Conservation (phyloP, 1,140 invertebrate genomes). For the Globodera ellingtonae region DNA sequence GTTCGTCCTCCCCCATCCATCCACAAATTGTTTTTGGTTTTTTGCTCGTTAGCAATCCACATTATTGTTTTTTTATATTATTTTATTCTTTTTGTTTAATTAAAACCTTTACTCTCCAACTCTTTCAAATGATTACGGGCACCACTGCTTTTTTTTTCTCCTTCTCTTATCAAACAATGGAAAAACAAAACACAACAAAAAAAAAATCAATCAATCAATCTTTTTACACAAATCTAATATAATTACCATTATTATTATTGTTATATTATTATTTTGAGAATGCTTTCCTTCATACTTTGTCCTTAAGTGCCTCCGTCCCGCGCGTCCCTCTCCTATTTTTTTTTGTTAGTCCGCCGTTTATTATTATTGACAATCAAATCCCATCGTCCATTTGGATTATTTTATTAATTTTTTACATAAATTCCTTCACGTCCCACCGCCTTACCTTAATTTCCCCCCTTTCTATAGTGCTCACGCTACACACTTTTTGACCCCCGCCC, state of each 20-base stretch:
- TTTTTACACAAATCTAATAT: too few relatives aligned
- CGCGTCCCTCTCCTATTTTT: too few relatives aligned
- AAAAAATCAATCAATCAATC: background rate
- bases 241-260: too few relatives aligned
- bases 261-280: too few relatives aligned
- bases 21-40: too few relatives aligned
- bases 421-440: background rate
- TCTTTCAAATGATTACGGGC: background rate
- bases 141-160: background rate
- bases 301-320: too few relatives aligned
- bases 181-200: background rate
- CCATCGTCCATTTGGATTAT: background rate
- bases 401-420: background rate
- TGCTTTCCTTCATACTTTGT: too few relatives aligned
- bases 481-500: background rate
- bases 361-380: background rate
- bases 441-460: background rate
- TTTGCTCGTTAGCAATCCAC: too few relatives aligned
- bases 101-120: slow-evolving; percentile 1
- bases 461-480: background rate
- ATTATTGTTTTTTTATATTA: too few relatives aligned
- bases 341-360: too few relatives aligned
- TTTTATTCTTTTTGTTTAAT: background rate
- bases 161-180: background rate
- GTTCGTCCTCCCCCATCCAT: too few relatives aligned